A percentile compares a stretch with the other conserved stretches of the same genome.
phyloP scores from a whole-genome alignment of 2,113 vertebrate species.

The Andinoacara biseriatus region DNA sequence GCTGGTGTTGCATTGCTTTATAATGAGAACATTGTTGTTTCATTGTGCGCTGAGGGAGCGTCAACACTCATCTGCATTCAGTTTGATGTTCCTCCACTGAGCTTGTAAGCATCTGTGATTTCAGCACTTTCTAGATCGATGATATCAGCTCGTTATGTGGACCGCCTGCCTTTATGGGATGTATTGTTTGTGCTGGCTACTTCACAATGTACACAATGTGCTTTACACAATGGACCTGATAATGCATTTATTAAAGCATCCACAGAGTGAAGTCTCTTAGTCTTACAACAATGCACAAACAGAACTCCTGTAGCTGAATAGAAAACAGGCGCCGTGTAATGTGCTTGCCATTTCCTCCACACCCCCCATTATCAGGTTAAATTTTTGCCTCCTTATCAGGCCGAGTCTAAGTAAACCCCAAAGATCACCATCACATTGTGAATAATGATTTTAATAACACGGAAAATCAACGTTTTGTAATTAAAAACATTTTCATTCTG shows the following conservation, averaged over 20 bases:
- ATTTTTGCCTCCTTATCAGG: background rate
- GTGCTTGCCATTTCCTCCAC: background rate
- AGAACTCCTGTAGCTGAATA: background rate
- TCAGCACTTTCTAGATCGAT: conserved; percentile 16
- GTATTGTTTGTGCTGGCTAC: conserved; percentile 4
- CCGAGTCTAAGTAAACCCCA: background rate
- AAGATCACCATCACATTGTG: background rate
- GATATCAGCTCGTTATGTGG: background rate
- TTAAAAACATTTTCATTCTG: conserved; percentile 1
- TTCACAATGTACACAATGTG: background rate
- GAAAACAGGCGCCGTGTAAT: background rate
- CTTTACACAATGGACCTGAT: conserved; percentile 6
- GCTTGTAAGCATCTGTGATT: background rate
- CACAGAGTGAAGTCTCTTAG: background rate
- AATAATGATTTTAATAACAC: background rate
- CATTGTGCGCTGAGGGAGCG: background rate
- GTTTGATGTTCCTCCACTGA: background rate
- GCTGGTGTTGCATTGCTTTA: background rate
- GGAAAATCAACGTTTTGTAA: background rate
- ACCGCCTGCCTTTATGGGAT: background rate
- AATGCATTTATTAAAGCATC: background rate
- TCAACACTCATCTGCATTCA: background rate
- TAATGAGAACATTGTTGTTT: background rate
- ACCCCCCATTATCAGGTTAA: background rate
- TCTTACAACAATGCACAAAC: background rate